Evolutionary conservation across 2,113 vertebrate species (phyloP).

Genomic region (Alaudala cheleensis): DNA sequence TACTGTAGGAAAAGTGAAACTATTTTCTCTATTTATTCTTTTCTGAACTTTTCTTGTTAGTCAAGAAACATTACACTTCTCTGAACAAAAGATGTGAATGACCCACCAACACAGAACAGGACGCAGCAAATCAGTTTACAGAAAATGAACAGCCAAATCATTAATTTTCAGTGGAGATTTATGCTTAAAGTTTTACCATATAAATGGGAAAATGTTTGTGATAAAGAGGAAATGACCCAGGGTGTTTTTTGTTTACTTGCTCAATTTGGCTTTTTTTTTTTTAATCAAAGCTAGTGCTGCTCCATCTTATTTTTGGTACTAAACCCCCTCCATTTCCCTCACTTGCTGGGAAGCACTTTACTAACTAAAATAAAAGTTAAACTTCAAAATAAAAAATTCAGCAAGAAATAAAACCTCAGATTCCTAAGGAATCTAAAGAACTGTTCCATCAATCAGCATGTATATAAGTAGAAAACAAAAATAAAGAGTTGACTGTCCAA

Average conservation of each 20-base stretch:
- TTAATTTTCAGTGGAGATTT: neutral
- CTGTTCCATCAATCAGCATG: neutral
- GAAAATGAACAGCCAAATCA: neutral
- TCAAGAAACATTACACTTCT: neutral
- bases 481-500: neutral
- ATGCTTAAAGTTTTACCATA: neutral
- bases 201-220: neutral
- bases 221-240: neutral
- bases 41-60: neutral
- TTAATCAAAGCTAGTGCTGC: neutral
- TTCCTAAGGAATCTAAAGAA: neutral
- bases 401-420: neutral
- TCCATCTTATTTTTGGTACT: neutral
- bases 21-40: neutral
- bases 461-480: neutral
- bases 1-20: neutral
- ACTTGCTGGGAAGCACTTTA: neutral
- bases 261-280: neutral
- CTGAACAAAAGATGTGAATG: neutral
- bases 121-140: neutral
- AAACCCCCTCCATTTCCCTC: neutral
- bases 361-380: neutral
- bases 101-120: neutral
- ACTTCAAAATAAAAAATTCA: neutral
- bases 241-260: neutral